Evolutionary conservation across 2,113 vertebrate species (phyloP).

Genomic region (Gobio gobio): DNA sequence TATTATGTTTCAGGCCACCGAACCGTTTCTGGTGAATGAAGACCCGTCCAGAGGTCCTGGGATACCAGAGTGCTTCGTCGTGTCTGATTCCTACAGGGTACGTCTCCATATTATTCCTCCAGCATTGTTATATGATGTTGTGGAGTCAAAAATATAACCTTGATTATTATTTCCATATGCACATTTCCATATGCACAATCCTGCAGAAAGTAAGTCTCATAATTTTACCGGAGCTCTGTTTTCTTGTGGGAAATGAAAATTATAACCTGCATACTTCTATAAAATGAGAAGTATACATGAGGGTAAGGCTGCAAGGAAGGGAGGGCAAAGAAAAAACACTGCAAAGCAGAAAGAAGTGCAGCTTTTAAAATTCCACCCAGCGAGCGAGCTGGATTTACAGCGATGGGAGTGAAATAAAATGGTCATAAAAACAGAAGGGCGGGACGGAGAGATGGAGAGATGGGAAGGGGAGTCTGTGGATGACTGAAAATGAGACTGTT

Average conservation of each 20-base stretch:
- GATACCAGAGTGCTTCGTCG: conserved; percentile 84
- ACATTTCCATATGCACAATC: conserved; percentile 59
- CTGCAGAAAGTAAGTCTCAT: conserved; percentile 56
- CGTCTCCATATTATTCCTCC: conserved; percentile 61
- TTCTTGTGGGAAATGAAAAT: conserved; percentile 70
- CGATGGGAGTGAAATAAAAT: conserved; percentile 62
- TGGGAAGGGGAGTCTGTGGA: conserved; percentile 45
- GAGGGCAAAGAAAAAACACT: conserved; percentile 38
- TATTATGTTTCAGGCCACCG: conserved; percentile 77
- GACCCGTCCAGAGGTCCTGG: conserved; percentile 81
- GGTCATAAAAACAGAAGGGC: conserved; percentile 63
- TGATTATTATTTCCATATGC: conserved; percentile 78
- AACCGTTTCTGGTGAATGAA: conserved; percentile 82
- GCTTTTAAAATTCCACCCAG: conserved; percentile 57
- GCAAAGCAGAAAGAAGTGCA: conserved; percentile 33
- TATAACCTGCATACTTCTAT: conserved; percentile 61
- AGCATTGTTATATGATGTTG: conserved; percentile 59
- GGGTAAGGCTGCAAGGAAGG: conserved; percentile 13
- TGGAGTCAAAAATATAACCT: conserved; percentile 57
- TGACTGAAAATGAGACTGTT: conserved; percentile 68
- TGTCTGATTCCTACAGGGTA: conserved; percentile 84
- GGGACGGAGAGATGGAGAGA: conserved; percentile 37
- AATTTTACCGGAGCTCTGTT: conserved; percentile 63
- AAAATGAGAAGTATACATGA: conserved; percentile 55
- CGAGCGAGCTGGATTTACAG: conserved; percentile 61